Conservation (phyloP, 1,140 invertebrate species). For the Belonocnema kinseyi region DNA sequence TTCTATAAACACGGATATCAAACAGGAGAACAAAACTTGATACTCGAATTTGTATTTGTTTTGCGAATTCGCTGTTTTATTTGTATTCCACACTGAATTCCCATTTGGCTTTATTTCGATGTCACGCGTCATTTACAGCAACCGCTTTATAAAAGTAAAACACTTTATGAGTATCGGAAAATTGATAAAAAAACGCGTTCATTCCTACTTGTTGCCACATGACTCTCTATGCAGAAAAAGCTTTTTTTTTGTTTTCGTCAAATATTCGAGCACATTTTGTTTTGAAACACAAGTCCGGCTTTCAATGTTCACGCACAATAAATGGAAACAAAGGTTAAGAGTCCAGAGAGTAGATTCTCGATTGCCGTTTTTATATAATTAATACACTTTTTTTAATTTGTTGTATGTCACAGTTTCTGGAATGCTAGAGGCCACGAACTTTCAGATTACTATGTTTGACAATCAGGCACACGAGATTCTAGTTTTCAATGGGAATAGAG, state of each 20-base stretch:
- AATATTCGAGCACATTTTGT: too few species aligned
- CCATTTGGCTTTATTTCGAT: slow-evolving; percentile 8
- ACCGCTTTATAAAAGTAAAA: slow-evolving; percentile 16
- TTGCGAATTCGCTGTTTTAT: slow-evolving; percentile 19
- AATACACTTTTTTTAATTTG: too few species aligned
- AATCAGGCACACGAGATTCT: slow-evolving; percentile 9
- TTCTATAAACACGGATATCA: background rate
- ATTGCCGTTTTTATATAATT: too few species aligned
- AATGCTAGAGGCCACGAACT: slow-evolving; percentile 18
- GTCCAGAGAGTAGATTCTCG: too few species aligned
- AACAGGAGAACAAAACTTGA: background rate
- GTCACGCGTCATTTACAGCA: slow-evolving; percentile 20
- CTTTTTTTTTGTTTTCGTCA: background rate
- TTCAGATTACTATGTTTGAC: slow-evolving; percentile 18
- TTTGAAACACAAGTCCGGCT: too few species aligned
- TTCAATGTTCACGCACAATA: too few species aligned
- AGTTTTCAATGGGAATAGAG: slow-evolving; percentile 32
- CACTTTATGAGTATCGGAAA: background rate
- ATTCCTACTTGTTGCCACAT: slow-evolving; percentile 3
- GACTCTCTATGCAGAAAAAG: background rate
- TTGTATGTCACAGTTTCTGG: too few species aligned
- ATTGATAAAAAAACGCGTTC: slow-evolving; percentile 16
- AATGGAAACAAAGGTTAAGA: too few species aligned
- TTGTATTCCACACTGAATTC: background rate
- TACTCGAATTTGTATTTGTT: background rate